Base-by-base conservation (phyloP, 2,888 invertebrate genomes). In the Eristalinus aeneus region DNA sequence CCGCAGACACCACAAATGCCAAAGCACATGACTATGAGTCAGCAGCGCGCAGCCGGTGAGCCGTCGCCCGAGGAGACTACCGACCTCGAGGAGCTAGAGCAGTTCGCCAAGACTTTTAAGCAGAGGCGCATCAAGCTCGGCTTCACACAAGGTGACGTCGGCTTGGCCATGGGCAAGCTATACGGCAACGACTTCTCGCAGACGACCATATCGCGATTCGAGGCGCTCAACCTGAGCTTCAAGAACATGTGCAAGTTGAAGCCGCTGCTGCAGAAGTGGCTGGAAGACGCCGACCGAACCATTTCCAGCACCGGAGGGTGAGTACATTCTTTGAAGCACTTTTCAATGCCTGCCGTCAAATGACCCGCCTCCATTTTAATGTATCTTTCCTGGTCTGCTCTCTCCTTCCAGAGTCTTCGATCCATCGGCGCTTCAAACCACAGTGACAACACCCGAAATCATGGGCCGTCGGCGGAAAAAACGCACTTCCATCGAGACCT, bases 231-330 rank as follows among this genome's bases (percentile, higher is more conserved):
- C 93, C 94, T 99, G 88, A 98, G 98, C 92, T 99, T 99, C 94
- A 99, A 99, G 93, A 99, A 99, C 93, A 99, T 99, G 99, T 99
- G 99, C 94, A 99, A 99, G 93, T 94, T 99, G 92, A 99, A 99
- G 93, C 99, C 99, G 31, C 94, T 99, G 88, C 95, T 99, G 77
- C 98, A 98, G 92, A 98, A 98, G 93, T 99, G 99, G 99, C 93
- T 99, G 82, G 98, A 98, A 92, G 98, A 99, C 92, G 98, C 98
- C 0, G 97, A 98, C 92, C 96, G 96, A 89, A 95, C 96, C 12
- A 93, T 96, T 88, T 95, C 95, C 90, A 96, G 96, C 90, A 96
- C 96, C 0, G 95, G 95, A 88, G 93, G 93, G 90, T 91, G 87
- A 90, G 91, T 90, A 69, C 2, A 32, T 3, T 16, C 11, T 27